phyloP scores from a whole-genome alignment of 2,113 vertebrate species.

The Thomomys bottae region DNA sequence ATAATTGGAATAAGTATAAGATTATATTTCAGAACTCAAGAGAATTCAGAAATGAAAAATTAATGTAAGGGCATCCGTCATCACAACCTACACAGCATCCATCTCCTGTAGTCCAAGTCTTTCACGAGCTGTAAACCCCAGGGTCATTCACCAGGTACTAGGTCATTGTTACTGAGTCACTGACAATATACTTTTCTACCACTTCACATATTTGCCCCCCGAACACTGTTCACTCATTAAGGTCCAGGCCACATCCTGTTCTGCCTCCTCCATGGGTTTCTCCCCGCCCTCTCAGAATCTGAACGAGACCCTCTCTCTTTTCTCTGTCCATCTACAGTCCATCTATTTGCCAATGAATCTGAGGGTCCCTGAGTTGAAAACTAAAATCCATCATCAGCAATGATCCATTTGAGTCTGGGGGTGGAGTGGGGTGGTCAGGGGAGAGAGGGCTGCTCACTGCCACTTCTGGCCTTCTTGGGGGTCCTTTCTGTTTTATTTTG shows the following conservation, averaged over 20 bases:
- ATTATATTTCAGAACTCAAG: neutral
- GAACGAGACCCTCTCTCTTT: neutral
- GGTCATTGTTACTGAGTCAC: neutral
- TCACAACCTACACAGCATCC: too few species aligned
- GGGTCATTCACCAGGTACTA: neutral
- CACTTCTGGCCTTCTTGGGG: neutral
- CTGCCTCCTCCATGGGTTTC: neutral
- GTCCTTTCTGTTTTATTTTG: neutral
- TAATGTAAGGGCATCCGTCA: neutral
- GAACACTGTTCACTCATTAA: neutral
- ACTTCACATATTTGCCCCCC: neutral
- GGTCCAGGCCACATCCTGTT: neutral
- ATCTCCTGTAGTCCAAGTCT: neutral
- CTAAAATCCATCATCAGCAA: neutral
- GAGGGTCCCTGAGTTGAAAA: neutral
- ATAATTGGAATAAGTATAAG: neutral
- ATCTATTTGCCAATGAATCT: neutral
- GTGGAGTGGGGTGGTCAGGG: too few species aligned
- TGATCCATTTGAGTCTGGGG: neutral
- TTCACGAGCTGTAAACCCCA: neutral
- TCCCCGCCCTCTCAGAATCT: neutral
- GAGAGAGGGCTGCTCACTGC: neutral
- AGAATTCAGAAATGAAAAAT: neutral
- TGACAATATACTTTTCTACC: neutral
- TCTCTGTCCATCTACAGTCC: neutral